Base-by-base conservation (phyloP, 92 coral and sea anemone genomes). In the Bergia sp. region DNA sequence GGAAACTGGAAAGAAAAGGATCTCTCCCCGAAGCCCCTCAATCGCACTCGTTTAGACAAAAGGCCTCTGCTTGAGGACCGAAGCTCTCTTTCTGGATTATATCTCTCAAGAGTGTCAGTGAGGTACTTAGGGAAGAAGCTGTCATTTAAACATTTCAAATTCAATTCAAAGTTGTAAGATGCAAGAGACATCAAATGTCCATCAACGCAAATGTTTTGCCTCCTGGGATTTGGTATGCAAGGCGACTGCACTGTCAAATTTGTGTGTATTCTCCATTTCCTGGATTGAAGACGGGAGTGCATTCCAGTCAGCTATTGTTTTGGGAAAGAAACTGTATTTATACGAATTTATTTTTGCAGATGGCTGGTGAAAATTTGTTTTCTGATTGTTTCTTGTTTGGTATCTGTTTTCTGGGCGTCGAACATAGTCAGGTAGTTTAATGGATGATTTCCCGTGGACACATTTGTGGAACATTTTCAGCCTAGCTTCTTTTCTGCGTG, bases 231-330 rank as follows among this genome's bases (percentile, higher is more conserved):
- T 72, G 38, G 76, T 72, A 72, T 72, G 76, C 38, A 21, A 72
- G 76, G 76, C 76, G 38, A 72, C 38, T 72, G 76, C 76, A 5
- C 76, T 72, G 76, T 72, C 38, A 21, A 72, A 72, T 72, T 72
- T 72, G 38, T 72, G 38, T 72, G 76, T 72, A 21, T 72, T 72
- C 76, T 72, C 76, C 38, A 72, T 72, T 72, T 72, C 76, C 76
- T 72, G 76, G 76, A 72, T 72, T 72, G 76, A 72, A 72, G 76
- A 72, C 38, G 76, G 76, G 38, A 72, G 76, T 72, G 76, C 76
- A 72, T 72, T 72, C 76, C 76, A 72, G 76, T 72, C 76, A 72
- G 76, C 76, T 72, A 72, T 72, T 72, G 76, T 72, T 72, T 72
- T 72, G 76, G 76, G 76, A 21, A 72, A 72, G 76, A 72, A 72